Conservation (phyloP, 2,113 vertebrate species). For the Trogon surrucura region DNA sequence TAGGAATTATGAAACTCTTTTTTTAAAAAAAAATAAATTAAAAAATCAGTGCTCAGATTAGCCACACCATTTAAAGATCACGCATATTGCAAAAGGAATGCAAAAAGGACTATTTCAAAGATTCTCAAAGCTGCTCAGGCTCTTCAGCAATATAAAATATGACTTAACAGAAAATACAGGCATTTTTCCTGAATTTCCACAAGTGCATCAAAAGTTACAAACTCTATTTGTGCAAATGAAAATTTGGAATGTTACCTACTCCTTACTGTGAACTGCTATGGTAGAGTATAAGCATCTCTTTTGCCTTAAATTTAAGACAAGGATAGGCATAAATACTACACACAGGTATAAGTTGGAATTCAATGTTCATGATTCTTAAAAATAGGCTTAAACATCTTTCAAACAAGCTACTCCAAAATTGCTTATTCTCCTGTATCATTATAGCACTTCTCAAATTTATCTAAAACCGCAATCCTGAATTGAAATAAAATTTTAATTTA, state of each 20-base stretch:
- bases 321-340: neutral
- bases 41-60: neutral
- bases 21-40: neutral
- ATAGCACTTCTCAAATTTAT: neutral
- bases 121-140: neutral
- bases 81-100: neutral
- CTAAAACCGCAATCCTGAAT: neutral
- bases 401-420: neutral
- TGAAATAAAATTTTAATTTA: neutral
- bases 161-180: neutral
- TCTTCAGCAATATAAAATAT: neutral
- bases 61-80: neutral
- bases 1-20: neutral
- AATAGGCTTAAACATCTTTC: neutral
- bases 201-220: neutral
- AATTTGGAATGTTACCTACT: rapidly evolving
- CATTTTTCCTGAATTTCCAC: neutral
- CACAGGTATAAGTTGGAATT: neutral
- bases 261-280: neutral
- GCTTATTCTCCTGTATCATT: neutral
- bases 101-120: neutral
- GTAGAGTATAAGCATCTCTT: neutral
- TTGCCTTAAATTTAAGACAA: neutral
- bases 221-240: neutral
- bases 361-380: neutral